phyloP scores from a whole-genome alignment of 2,888 invertebrate species.

The Sturmia bella region DNA sequence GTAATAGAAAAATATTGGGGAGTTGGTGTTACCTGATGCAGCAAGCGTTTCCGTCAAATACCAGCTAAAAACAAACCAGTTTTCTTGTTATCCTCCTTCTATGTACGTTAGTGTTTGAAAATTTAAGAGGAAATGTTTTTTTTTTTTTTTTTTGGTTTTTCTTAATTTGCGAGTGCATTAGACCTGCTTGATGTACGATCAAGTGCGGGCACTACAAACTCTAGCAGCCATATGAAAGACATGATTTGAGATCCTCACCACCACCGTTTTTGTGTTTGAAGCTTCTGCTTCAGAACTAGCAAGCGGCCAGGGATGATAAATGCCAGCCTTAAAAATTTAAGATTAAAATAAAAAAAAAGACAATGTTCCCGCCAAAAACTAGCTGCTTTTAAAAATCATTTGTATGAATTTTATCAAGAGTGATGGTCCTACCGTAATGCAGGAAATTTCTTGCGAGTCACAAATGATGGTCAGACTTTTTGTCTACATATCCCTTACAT shows the following conservation, averaged over 20 bases:
- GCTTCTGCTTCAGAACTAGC: no score
- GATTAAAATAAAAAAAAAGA: no score
- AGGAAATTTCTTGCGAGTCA: no score
- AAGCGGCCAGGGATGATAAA: no score
- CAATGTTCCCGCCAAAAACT: no score
- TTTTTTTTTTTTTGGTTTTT: not conserved
- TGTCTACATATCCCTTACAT: no score
- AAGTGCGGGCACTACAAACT: not conserved
- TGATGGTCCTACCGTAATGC: no score
- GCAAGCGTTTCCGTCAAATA: no score
- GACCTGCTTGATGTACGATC: slow-evolving; percentile 47
- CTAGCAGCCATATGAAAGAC: slow-evolving; percentile 14
- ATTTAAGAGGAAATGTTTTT: slow-evolving; percentile 30
- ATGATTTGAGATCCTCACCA: not conserved
- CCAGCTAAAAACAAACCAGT: slow-evolving; percentile 31
- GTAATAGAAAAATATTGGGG: slow-evolving; percentile 17
- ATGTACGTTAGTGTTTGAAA: slow-evolving; percentile 14
- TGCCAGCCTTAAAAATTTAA: no score
- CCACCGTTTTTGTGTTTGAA: not conserved
- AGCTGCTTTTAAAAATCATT: no score
- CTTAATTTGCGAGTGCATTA: not conserved
- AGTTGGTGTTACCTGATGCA: slow-evolving; percentile 41
- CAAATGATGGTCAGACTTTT: no score
- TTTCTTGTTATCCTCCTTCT: slow-evolving; percentile 41
- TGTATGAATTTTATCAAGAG: no score